phyloP scores from a whole-genome alignment of 2,113 vertebrate species.

The Xiphorhynchus elegans region DNA sequence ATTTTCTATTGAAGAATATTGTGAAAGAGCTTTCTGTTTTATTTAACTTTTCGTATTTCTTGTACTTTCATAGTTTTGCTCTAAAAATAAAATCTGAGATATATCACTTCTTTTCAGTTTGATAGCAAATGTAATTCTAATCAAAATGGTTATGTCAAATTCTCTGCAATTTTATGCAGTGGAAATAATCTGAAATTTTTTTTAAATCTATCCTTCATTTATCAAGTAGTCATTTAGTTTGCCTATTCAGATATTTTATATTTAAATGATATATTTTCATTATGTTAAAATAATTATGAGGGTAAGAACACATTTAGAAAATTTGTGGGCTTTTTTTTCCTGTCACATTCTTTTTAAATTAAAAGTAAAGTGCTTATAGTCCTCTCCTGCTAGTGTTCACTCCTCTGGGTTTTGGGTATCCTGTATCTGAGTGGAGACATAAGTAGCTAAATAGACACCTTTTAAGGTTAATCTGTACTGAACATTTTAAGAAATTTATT shows the following conservation, averaged over 20 bases:
- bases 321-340: rapidly evolving
- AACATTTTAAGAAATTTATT: neutral
- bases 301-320: neutral
- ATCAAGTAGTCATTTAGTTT: neutral
- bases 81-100: neutral
- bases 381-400: neutral
- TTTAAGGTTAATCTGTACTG: neutral
- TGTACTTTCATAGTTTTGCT: neutral
- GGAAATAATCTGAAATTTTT: neutral
- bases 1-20: neutral
- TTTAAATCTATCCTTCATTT: neutral
- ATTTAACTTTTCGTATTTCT: neutral
- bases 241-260: neutral
- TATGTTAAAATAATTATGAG: neutral
- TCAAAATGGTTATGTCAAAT: neutral
- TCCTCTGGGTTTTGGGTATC: neutral
- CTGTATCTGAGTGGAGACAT: neutral
- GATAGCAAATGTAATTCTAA: neutral
- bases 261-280: neutral
- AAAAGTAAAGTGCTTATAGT: neutral
- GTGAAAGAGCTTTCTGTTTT: neutral
- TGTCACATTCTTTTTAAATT: neutral
- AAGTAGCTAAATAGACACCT: neutral
- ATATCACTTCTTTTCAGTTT: neutral
- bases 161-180: rapidly evolving